Evolutionary conservation across 2,113 vertebrate genomes (phyloP).

Genomic region (Prunella himalayana): DNA sequence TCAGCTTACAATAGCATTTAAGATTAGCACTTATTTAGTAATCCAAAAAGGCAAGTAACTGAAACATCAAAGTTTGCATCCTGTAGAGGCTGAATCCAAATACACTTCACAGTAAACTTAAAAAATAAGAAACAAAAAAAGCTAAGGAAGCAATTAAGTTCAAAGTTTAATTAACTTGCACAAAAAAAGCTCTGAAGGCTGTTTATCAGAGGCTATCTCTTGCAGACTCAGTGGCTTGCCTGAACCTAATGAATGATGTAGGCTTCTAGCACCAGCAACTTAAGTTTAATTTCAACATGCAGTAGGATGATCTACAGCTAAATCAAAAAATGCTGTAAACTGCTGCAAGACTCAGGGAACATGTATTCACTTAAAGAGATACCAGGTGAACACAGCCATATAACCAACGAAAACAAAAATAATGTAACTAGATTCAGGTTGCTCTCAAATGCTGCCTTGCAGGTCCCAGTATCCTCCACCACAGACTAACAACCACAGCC

Average conservation of each 20-base stretch:
- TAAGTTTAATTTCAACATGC: background rate
- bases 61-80: background rate
- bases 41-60: background rate
- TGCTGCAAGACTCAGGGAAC: background rate
- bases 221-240: background rate
- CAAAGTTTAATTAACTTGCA: background rate
- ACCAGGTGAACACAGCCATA: background rate
- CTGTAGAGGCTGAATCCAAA: background rate
- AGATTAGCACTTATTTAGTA: background rate
- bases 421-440: fast-evolving
- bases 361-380: background rate
- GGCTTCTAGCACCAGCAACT: background rate
- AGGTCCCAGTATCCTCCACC: background rate
- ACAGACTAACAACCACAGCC: fast-evolving
- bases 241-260: background rate
- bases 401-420: background rate
- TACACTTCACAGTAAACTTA: background rate
- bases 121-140: background rate
- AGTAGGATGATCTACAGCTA: background rate
- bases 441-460: background rate
- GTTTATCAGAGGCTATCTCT: background rate
- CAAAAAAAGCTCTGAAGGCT: background rate
- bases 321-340: background rate
- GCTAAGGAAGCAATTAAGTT: background rate
- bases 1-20: background rate